These are phyloP conservation scores for Clarias gariepinus DNA, from an alignment of 2,113 vertebrate species.

Conservation along the genomic window DNA sequence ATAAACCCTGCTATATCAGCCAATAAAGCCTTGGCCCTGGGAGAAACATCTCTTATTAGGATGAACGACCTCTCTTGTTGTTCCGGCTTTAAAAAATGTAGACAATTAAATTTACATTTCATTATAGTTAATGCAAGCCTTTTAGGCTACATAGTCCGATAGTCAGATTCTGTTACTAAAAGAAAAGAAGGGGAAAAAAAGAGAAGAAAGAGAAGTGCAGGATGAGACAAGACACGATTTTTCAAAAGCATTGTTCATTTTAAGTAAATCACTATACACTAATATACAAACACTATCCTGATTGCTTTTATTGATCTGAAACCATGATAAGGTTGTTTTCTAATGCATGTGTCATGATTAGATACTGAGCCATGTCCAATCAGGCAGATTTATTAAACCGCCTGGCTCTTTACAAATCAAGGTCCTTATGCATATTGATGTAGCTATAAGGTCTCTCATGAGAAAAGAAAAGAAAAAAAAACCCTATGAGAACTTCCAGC, in stretches of 20 bases:
- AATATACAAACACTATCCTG: conserved; percentile 13
- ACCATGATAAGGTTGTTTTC: not conserved
- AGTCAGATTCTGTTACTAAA: too few species aligned
- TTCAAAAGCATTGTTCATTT: not conserved
- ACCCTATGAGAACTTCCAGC: not conserved
- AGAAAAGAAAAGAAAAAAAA: conserved; percentile 23
- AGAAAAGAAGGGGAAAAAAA: not conserved
- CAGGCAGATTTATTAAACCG: conserved; percentile 44
- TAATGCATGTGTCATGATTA: conserved; percentile 39
- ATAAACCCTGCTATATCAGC: conserved; percentile 44
- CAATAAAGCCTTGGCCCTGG: conserved; percentile 44
- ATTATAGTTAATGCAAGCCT: conserved; percentile 31
- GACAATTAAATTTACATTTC: conserved; percentile 2
- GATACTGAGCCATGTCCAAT: conserved; percentile 21
- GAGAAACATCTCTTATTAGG: conserved; percentile 46
- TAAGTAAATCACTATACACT: conserved; percentile 3
- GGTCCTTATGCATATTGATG: conserved; percentile 45
- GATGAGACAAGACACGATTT: not conserved
- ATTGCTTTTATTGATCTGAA: conserved; percentile 13
- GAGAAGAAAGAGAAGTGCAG: not conserved
- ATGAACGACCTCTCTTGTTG: conserved; percentile 44
- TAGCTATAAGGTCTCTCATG: conserved; percentile 23
- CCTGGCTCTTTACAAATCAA: conserved; percentile 32
- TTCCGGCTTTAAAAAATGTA: conserved; percentile 48
- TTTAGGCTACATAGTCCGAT: conserved; percentile 36